Percentiles rank a stretch among this genome's conserved stretches.
Evolutionary conservation across 2,888 invertebrate species (phyloP).

Genomic region (Dolomedes plantarius): DNA sequence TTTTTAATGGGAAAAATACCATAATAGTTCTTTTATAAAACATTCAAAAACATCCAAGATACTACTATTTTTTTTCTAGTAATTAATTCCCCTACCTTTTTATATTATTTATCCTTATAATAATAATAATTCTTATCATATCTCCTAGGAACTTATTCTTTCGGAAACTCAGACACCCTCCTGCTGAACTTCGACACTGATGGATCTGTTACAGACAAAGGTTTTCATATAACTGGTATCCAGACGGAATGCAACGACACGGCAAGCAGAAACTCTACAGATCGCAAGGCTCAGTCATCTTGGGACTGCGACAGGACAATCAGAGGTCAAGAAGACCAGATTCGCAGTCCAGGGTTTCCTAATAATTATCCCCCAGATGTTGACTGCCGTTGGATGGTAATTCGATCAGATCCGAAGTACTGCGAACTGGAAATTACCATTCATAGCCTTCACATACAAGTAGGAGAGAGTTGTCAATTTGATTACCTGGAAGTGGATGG

Average conservation of each 20-base stretch:
- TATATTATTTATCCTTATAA: no score
- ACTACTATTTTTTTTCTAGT: no score
- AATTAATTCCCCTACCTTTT: no score
- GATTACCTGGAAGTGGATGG: conserved; percentile 73
- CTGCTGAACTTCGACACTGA: conserved; percentile 53
- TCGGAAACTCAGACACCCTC: conserved; percentile 40
- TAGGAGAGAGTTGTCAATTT: conserved; percentile 71
- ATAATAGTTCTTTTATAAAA: no score
- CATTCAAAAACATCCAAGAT: no score
- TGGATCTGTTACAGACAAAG: conserved; percentile 15
- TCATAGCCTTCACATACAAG: conserved; percentile 71
- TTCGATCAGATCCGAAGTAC: conserved; percentile 46
- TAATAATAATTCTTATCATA: no score
- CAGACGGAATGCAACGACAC: conserved; percentile 42
- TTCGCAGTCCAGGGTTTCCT: conserved; percentile 72
- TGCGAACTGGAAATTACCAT: conserved; percentile 73
- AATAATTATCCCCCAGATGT: conserved; percentile 61
- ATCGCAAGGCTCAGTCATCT: conserved; percentile 21
- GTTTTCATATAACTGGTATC: conserved; percentile 40
- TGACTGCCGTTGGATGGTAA: conserved; percentile 72
- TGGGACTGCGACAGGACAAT: conserved; percentile 69
- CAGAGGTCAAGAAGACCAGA: conserved; percentile 45
- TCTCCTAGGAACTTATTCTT: conserved; percentile 60
- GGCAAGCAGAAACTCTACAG: neutral
- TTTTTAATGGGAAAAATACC: no score